Conservation (phyloP, 2,113 vertebrate species). For the Tupaia chinensis region DNA sequence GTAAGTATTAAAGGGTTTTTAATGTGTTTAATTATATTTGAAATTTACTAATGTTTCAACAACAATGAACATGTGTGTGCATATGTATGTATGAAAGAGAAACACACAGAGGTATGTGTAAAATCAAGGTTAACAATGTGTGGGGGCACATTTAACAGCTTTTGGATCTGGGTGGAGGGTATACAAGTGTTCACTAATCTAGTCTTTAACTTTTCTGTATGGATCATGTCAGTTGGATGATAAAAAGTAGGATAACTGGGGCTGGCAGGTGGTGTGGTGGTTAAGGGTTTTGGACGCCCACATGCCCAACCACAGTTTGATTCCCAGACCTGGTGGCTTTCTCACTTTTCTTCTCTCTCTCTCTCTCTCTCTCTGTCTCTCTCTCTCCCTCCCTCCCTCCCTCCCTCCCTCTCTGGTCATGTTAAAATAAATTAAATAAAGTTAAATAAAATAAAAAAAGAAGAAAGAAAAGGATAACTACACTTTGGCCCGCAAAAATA, state of each 20-base stretch:
- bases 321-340: too few relatives aligned
- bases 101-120: fast-evolving
- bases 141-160: background rate
- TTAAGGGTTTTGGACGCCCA: too few relatives aligned
- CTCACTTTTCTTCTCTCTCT: too few relatives aligned
- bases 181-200: background rate
- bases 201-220: background rate
- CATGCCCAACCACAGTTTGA: too few relatives aligned
- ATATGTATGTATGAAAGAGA: background rate
- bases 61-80: background rate
- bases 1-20: background rate
- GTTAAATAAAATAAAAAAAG: too few relatives aligned
- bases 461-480: too few relatives aligned
- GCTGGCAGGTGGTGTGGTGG: too few relatives aligned
- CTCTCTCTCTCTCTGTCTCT: too few relatives aligned
- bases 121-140: background rate
- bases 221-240: background rate
- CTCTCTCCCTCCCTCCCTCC: too few relatives aligned
- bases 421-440: too few relatives aligned
- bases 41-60: background rate
- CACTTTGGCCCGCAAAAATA: background rate
- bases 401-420: too few relatives aligned
- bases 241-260: background rate
- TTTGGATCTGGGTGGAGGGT: background rate
- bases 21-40: background rate